These are phyloP conservation scores for Heliconius ethilla DNA, from an alignment of 2,888 invertebrate genomes.

Conservation along the genomic window DNA sequence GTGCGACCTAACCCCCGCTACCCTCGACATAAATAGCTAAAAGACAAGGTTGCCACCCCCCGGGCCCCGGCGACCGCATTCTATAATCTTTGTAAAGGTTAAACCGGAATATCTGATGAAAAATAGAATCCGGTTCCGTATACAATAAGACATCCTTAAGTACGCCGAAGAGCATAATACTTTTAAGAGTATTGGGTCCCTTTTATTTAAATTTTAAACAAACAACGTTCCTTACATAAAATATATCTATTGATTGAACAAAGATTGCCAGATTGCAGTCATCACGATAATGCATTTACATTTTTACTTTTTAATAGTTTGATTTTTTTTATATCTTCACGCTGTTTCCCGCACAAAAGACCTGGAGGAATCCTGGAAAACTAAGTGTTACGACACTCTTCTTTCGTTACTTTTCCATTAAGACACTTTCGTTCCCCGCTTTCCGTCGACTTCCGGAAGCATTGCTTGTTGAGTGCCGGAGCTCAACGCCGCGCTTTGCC, in stretches of 20 bases:
- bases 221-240: neutral
- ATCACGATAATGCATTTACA: neutral
- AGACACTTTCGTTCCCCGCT: too few relatives aligned
- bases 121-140: slow-evolving; percentile 68
- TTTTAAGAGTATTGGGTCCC: slow-evolving; percentile 3
- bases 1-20: slow-evolving; percentile 65
- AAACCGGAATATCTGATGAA: slow-evolving; percentile 75
- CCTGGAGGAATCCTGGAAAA: too few relatives aligned
- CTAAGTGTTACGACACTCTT: too few relatives aligned
- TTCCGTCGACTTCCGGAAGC: too few relatives aligned
- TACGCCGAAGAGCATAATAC: neutral
- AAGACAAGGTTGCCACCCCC: slow-evolving; percentile 80
- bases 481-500: too few relatives aligned
- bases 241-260: neutral
- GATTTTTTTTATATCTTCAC: too few relatives aligned
- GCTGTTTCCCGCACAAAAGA: too few relatives aligned
- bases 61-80: slow-evolving; percentile 75
- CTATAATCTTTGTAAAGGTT: slow-evolving; percentile 79
- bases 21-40: slow-evolving; percentile 81
- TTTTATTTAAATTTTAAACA: slow-evolving; percentile 9
- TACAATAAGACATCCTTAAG: slow-evolving; percentile 56
- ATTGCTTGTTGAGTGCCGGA: too few relatives aligned
- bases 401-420: too few relatives aligned
- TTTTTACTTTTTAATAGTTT: neutral
- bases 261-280: neutral